Conservation (phyloP, 2,797 vertebrate species). For the Basileuterus tristriatus region DNA sequence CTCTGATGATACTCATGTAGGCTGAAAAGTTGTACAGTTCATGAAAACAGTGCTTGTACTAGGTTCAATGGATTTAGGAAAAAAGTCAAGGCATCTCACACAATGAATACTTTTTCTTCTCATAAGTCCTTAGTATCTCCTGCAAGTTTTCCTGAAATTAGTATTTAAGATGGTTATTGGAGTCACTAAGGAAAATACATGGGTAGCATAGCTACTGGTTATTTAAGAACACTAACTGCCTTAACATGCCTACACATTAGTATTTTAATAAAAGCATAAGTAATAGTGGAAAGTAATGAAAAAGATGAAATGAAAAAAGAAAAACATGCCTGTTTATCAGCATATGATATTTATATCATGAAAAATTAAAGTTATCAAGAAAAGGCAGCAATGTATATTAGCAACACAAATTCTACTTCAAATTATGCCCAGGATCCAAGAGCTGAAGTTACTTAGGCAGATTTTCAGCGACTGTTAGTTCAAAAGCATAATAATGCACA, state of each 20-base stretch:
- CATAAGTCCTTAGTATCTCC: rapidly evolving
- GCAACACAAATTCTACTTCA: neutral
- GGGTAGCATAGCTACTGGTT: neutral
- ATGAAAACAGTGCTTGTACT: neutral
- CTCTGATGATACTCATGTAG: neutral
- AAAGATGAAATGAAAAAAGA: neutral
- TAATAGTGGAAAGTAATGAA: neutral
- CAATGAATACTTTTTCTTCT: neutral
- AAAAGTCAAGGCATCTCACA: neutral
- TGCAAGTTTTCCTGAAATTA: neutral
- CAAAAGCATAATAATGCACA: neutral
- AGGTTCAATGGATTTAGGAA: neutral
- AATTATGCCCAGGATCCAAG: neutral
- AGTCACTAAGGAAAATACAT: neutral
- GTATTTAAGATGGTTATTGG: neutral
- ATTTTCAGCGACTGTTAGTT: neutral
- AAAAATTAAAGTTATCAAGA: neutral
- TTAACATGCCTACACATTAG: neutral
- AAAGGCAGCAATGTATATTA: neutral
- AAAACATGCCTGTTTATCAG: neutral
- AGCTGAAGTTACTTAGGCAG: neutral
- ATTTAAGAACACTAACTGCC: neutral
- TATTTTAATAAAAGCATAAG: neutral
- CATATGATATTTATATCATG: neutral
- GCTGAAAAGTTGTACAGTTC: neutral